Percentiles rank a stretch among this genome's conserved stretches.
phyloP scores from a whole-genome alignment of 2,888 invertebrate genomes.

The Andrena dorsata region DNA sequence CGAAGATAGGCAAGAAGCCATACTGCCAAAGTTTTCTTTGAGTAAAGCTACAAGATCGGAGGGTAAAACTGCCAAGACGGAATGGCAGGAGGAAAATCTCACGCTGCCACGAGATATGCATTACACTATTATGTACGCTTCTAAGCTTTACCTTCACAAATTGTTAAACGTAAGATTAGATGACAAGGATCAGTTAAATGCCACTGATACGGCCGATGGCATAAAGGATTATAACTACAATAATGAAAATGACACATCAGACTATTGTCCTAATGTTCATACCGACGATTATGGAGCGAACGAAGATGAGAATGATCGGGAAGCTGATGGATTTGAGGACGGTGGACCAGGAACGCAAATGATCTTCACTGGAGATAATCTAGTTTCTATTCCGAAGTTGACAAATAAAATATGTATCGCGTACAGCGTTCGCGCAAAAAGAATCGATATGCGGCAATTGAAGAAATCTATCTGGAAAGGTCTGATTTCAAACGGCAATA shows the following conservation, averaged over 20 bases:
- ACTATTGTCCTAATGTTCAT: constrained; percentile 86
- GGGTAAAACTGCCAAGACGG: constrained; percentile 58
- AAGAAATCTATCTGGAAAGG: constrained; percentile 91
- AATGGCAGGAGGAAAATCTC: constrained; percentile 74
- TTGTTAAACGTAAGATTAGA: constrained; percentile 22
- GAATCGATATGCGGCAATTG: constrained; percentile 93
- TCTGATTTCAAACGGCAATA: constrained; percentile 83
- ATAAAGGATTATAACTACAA: constrained; percentile 86
- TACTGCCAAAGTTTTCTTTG: constrained; percentile 51
- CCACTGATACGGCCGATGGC: constrained; percentile 76
- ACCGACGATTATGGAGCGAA: constrained; percentile 68
- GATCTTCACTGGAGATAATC: constrained; percentile 86
- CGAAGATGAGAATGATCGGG: constrained; percentile 42
- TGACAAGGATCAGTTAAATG: constrained; percentile 39
- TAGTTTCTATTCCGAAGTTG: constrained; percentile 89
- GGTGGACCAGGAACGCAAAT: constrained; percentile 72
- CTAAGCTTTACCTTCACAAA: constrained; percentile 65
- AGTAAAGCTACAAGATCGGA: constrained; percentile 56
- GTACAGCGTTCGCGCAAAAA: constrained; percentile 94
- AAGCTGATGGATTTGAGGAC: constrained; percentile 58
- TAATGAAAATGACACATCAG: constrained; percentile 86
- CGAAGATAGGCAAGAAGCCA: constrained; percentile 33
- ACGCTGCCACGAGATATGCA: constrained; percentile 71
- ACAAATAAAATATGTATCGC: constrained; percentile 90
- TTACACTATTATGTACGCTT: constrained; percentile 57